Conservation (phyloP, 2,113 vertebrate species). For the Leptobrachium leishanense region DNA sequence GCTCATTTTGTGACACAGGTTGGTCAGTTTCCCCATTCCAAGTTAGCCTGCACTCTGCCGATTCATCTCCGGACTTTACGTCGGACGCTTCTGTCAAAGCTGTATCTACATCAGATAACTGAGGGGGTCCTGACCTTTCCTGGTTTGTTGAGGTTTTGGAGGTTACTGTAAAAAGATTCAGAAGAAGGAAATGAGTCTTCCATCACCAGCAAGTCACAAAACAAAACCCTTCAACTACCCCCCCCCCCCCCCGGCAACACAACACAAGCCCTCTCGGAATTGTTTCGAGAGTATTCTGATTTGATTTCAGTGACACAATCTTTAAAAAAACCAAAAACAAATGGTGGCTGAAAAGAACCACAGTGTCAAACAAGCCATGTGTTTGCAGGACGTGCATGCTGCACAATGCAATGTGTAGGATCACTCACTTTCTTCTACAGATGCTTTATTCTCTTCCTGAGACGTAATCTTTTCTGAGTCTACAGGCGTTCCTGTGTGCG, state of each 20-base stretch:
- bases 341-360: too few species aligned
- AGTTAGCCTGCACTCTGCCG: slow-evolving; percentile 27
- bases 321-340: too few species aligned
- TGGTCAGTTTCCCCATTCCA: slow-evolving; percentile 38
- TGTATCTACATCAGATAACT: slow-evolving; percentile 22
- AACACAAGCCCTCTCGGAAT: too few species aligned
- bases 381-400: too few species aligned
- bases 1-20: slow-evolving; percentile 2
- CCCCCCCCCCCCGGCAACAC: too few species aligned
- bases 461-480: slow-evolving; percentile 9
- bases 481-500: neutral
- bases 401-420: neutral
- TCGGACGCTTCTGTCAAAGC: neutral
- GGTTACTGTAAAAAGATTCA: slow-evolving; percentile 27
- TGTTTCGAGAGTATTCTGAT: too few species aligned
- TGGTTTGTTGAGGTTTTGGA: slow-evolving; percentile 25
- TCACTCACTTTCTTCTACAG: slow-evolving; percentile 31
- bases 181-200: neutral
- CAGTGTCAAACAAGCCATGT: too few species aligned
- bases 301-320: too few species aligned
- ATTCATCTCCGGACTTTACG: neutral
- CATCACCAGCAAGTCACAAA: too few species aligned
- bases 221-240: too few species aligned
- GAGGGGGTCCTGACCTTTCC: slow-evolving; percentile 4
- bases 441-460: slow-evolving; percentile 27